Percentiles rank a stretch among this genome's conserved stretches.
These are phyloP conservation scores for Choristoneura rosaceana DNA, from an alignment of 2,888 invertebrate species.

Conservation along the genomic window DNA sequence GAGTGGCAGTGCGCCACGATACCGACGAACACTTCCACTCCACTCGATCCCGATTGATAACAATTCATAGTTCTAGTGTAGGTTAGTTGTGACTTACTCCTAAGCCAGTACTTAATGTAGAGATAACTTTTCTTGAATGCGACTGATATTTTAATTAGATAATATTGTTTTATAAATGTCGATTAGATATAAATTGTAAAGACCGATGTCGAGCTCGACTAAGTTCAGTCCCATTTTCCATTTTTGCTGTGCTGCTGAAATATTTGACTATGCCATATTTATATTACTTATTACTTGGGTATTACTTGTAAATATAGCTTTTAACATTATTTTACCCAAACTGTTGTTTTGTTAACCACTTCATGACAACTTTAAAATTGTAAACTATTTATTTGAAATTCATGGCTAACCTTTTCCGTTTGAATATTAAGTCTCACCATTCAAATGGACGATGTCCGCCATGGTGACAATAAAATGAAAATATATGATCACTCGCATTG, in stretches of 20 bases:
- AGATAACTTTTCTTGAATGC: constrained; percentile 66
- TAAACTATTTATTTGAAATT: constrained; percentile 73
- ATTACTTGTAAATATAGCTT: constrained; percentile 74
- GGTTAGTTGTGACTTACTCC: constrained; percentile 49
- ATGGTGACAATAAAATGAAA: constrained; percentile 64
- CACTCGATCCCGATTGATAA: constrained; percentile 67
- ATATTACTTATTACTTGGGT: constrained; percentile 57
- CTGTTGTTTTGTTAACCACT: constrained; percentile 63
- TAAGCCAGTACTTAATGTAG: constrained; percentile 75
- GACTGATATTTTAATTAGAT: constrained; percentile 82
- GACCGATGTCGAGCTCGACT: constrained; percentile 17
- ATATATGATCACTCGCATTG: constrained; percentile 48
- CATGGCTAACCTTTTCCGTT: constrained; percentile 84
- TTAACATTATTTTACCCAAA: constrained; percentile 55
- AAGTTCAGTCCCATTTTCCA: constrained; percentile 41
- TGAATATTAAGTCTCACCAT: constrained; percentile 58
- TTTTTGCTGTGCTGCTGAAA: constrained; percentile 33
- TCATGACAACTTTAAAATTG: constrained; percentile 54
- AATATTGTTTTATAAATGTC: constrained; percentile 50
- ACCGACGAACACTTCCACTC: constrained; percentile 60
- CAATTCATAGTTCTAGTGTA: constrained; percentile 3
- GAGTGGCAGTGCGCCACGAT: constrained; percentile 85
- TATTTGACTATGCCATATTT: constrained; percentile 60
- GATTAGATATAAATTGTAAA: constrained; percentile 44
- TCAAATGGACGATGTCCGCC: constrained; percentile 82